A percentile compares a stretch with the other conserved stretches of the same genome.
phyloP scores from a whole-genome alignment of 2,113 vertebrate species.

The Scytalopus superciliaris region DNA sequence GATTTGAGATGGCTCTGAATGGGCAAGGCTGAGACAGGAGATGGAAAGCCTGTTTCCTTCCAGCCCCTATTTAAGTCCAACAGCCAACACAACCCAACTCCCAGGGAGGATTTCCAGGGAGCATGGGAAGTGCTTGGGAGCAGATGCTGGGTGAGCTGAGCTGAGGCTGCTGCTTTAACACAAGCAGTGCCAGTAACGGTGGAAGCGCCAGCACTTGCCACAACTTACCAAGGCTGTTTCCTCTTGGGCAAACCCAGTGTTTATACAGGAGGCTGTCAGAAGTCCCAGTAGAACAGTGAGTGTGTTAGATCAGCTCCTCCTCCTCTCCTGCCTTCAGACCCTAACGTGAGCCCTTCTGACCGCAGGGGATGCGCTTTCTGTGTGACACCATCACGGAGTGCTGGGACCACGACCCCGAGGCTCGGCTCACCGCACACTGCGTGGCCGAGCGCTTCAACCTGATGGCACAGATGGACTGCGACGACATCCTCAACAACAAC shows the following conservation, averaged over 20 bases:
- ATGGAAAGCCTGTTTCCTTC: not conserved
- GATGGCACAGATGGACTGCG: constrained; percentile 74
- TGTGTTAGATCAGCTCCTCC: not conserved
- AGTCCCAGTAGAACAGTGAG: not conserved
- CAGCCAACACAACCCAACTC: not conserved
- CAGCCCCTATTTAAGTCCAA: not conserved
- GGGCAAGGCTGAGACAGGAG: not conserved
- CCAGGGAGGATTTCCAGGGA: not conserved
- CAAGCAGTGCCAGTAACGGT: not conserved
- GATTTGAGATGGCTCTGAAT: not conserved
- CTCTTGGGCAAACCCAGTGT: not conserved
- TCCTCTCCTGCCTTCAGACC: not conserved
- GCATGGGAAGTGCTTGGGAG: not conserved
- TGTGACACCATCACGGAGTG: constrained; percentile 87
- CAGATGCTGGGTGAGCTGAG: not conserved
- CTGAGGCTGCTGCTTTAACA: not conserved
- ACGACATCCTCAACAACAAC: constrained; percentile 70
- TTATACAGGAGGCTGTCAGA: not conserved
- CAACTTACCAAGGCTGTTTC: not conserved
- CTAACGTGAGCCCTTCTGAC: not conserved
- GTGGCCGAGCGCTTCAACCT: constrained; percentile 85
- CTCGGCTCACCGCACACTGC: constrained; percentile 88
- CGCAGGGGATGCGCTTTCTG: constrained; percentile 85
- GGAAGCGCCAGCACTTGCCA: not conserved
- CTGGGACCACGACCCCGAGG: constrained; percentile 92